Percentiles rank a stretch among this genome's conserved stretches.
Evolutionary conservation across 30 jellyfish, hydroid and myxozoan species (phyloP).

Genomic region (Clytia hemisphaerica): DNA sequence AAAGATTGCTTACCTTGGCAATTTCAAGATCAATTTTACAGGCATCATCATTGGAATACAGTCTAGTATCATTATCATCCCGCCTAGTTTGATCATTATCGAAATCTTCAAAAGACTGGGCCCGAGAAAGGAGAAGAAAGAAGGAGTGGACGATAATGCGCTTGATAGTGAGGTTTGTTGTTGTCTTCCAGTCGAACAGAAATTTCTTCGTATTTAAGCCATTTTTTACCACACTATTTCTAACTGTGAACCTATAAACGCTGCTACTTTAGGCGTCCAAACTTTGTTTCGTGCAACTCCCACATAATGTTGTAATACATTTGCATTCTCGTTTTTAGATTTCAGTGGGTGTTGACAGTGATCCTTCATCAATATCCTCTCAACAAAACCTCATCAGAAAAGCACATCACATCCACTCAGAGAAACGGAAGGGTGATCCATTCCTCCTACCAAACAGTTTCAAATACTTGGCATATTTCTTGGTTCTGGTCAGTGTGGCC

Average conservation of each 20-base stretch:
- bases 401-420: no score
- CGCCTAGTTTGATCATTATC: constrained; percentile 38
- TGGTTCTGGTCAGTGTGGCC: constrained; percentile 15
- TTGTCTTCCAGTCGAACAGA: no score
- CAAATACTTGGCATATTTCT: constrained; percentile 33
- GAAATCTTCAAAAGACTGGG: constrained; percentile 40
- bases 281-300: no score
- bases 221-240: no score
- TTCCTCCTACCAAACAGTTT: constrained; percentile 6
- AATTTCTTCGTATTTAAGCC: no score
- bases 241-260: no score
- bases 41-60: constrained; percentile 62
- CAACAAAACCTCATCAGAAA: no score
- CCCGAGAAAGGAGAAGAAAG: not conserved
- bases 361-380: no score
- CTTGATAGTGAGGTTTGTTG: not conserved
- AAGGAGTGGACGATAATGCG: not conserved
- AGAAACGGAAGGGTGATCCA: not conserved
- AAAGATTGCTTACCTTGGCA: constrained; percentile 50
- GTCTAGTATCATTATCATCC: constrained; percentile 58
- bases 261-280: no score
- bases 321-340: no score
- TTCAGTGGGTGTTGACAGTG: no score
- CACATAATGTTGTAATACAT: no score
- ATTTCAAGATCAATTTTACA: constrained; percentile 47